Percentiles rank a stretch among this genome's conserved stretches.
Conservation (phyloP, 2,888 invertebrate species). For the Chymomyza amoena region DNA sequence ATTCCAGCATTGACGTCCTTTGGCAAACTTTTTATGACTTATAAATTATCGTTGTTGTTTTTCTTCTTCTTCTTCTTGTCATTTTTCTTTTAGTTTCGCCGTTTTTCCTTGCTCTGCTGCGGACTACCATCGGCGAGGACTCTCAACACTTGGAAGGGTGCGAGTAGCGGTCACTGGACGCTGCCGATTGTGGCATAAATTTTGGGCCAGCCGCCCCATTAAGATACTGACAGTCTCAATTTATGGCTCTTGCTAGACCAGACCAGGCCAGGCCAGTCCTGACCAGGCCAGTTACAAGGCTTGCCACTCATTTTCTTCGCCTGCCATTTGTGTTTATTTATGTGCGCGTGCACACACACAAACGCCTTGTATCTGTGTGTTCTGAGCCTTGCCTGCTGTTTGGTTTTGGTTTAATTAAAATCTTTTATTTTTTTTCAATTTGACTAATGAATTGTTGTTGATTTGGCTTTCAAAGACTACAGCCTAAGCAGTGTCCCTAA, state of each 20-base stretch:
- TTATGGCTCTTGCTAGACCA: slow-evolving; percentile 62
- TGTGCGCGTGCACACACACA: slow-evolving; percentile 30
- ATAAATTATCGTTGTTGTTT: slow-evolving; percentile 68
- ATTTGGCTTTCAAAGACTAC: neutral
- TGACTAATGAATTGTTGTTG: neutral
- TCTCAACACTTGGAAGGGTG: slow-evolving; percentile 64
- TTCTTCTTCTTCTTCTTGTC: slow-evolving; percentile 6
- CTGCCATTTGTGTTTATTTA: slow-evolving; percentile 51
- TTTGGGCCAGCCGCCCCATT: slow-evolving; percentile 72
- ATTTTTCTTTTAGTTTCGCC: slow-evolving; percentile 51
- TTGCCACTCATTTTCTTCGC: slow-evolving; percentile 62
- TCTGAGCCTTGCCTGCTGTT: neutral
- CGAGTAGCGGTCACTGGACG: slow-evolving; percentile 23
- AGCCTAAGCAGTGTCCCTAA: neutral
- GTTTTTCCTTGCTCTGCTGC: neutral
- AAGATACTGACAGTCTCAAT: slow-evolving; percentile 76
- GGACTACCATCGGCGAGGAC: slow-evolving; percentile 8
- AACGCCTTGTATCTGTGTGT: neutral
- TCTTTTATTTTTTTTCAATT: slow-evolving; percentile 8
- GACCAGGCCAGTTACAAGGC: slow-evolving; percentile 31
- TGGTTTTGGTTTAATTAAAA: slow-evolving; percentile 14
- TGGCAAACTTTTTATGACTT: slow-evolving; percentile 57
- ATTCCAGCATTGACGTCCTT: slow-evolving; percentile 44
- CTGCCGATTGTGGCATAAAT: slow-evolving; percentile 76
- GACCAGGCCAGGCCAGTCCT: slow-evolving; percentile 17